Conservation (phyloP, 2,888 invertebrate species). For the Aspidapion aeneum region DNA sequence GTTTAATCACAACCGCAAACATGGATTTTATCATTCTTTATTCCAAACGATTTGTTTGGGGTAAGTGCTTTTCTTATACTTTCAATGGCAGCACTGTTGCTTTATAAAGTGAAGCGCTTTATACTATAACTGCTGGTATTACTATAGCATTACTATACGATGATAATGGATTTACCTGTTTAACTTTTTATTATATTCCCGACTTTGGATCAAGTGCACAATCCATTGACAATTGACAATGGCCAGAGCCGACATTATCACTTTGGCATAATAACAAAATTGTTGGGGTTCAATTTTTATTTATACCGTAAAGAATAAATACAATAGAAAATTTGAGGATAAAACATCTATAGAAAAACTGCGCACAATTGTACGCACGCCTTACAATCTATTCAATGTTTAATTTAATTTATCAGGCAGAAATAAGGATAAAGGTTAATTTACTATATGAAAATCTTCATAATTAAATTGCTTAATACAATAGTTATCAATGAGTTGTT, state of each 20-base stretch:
- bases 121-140: not conserved
- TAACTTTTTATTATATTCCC: slow-evolving; percentile 45
- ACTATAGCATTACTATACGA: not conserved
- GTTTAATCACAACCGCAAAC: not conserved
- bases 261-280: not conserved
- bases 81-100: not conserved
- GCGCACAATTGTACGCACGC: not conserved
- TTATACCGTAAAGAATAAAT: not conserved
- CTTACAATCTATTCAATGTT: not conserved
- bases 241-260: slow-evolving; percentile 43
- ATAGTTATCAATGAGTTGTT: too few relatives aligned
- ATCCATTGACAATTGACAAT: slow-evolving; percentile 43
- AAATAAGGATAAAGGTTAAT: too few relatives aligned
- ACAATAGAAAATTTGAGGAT: not conserved
- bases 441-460: too few relatives aligned
- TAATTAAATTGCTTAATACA: too few relatives aligned
- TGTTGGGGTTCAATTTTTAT: not conserved
- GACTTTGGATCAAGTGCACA: slow-evolving; percentile 47
- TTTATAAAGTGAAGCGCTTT: not conserved
- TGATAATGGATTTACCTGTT: slow-evolving; percentile 46
- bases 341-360: not conserved
- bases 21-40: not conserved
- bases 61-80: not conserved
- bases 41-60: not conserved
- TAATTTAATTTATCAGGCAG: too few relatives aligned